A percentile compares a stretch with the other conserved stretches of the same genome.
These are phyloP conservation scores for Stegana nigrithorax DNA, from an alignment of 2,888 invertebrate species.

Conservation along the genomic window DNA sequence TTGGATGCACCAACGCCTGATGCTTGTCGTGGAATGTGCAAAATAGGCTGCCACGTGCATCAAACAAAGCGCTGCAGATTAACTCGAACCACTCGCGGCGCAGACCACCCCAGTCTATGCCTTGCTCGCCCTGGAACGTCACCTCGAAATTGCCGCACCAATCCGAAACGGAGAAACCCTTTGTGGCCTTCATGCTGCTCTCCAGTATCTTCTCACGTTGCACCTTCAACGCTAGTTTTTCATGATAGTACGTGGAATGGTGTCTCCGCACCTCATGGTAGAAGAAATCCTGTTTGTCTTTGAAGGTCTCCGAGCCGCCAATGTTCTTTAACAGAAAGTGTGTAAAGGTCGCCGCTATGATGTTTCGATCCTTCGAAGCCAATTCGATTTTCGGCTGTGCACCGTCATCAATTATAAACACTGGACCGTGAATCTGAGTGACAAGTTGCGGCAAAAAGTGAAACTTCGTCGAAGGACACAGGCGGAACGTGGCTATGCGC, in stretches of 20 bases:
- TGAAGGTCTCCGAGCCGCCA: constrained; percentile 94
- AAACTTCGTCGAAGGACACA: constrained; percentile 94
- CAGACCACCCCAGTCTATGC: constrained; percentile 94
- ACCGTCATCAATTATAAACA: constrained; percentile 89
- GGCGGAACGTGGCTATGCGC: constrained; percentile 87
- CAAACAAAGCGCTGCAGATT: constrained; percentile 88
- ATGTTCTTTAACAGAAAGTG: constrained; percentile 92
- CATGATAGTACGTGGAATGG: constrained; percentile 89
- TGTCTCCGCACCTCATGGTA: constrained; percentile 85
- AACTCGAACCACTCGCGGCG: constrained; percentile 95
- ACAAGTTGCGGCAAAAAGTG: constrained; percentile 71
- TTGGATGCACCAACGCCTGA: constrained; percentile 91
- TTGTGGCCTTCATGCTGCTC: constrained; percentile 86
- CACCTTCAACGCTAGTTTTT: constrained; percentile 85
- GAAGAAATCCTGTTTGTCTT: constrained; percentile 84
- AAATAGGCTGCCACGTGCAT: constrained; percentile 85
- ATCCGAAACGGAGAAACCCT: constrained; percentile 85
- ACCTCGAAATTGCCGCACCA: constrained; percentile 97
- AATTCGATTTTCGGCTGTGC: constrained; percentile 88
- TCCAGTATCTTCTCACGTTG: constrained; percentile 84
- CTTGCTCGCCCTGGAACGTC: constrained; percentile 93
- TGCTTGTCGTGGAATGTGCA: constrained; percentile 86
- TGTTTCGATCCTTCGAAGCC: constrained; percentile 85
- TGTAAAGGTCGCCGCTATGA: constrained; percentile 92
- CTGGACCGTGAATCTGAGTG: constrained; percentile 71